Evolutionary conservation across 1,140 invertebrate species (phyloP), one percentile per base, ranked within the genome.

Genomic region (Anastatus disparis): DNA sequence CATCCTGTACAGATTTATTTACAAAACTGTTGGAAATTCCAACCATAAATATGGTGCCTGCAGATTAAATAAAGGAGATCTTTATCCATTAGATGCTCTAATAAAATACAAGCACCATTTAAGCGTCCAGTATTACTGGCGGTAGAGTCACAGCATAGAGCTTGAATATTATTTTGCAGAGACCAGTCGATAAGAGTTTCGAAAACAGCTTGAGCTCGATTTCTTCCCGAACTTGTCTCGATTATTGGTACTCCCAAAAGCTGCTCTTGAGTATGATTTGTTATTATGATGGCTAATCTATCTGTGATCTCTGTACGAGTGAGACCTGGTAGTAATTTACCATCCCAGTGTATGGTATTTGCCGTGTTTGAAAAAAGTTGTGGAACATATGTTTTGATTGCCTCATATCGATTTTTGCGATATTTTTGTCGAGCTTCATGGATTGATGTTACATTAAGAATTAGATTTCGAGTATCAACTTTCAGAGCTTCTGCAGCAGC

Each of bases 11-110:
- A 55, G 35, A 31, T n/a, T 69, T n/a, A n/a, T n/a, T n/a, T n/a
- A n/a, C n/a, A n/a, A n/a, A n/a, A n/a, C n/a, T n/a, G n/a, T n/a
- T n/a, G n/a, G 35, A 29, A 31, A 74, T 58, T 55, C 44, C 15
- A 13, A 31, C 82, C 76, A 31, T 74, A 59, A 68, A 81, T 76
- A 63, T 81, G 77, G 62, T 79, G 75, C 24, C 77, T 72, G 69
- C 78, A 80, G 26, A n/a, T n/a, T n/a, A n/a, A n/a, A n/a, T n/a
- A n/a, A n/a, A n/a, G n/a, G n/a, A n/a, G n/a, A n/a, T n/a, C 31
- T 68, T 42, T 63, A 31, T 64, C 64, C 24, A 76, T 17, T 40
- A 53, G 53, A 40, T 67, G 9, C 56, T 76, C 73, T 2, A 76
- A 4, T 22, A 69, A 22, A 9, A 52, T 46, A 27, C 63, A 62